phyloP scores from a whole-genome alignment of 2,113 vertebrate genomes.

The Larimichthys polyactis region DNA sequence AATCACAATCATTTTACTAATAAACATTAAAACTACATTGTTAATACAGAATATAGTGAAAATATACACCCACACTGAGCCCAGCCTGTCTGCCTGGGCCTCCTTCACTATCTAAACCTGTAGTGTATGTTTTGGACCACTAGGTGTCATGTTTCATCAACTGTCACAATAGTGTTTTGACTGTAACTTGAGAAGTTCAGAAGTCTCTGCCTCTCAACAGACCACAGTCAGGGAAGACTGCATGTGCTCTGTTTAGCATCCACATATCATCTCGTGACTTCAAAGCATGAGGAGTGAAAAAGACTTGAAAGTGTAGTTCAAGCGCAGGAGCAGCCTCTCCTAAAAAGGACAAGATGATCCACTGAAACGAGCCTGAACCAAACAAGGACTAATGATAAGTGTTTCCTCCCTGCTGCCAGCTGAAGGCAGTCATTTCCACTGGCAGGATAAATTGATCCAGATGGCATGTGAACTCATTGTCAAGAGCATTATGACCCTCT shows the following conservation, averaged over 20 bases:
- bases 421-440: conserved; percentile 56
- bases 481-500: conserved; percentile 41
- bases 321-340: conserved; percentile 20
- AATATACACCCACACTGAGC: background rate
- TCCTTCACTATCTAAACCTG: conserved; percentile 6
- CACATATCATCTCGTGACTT: conserved; percentile 46
- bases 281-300: conserved; percentile 41
- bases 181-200: conserved; percentile 39
- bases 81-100: background rate
- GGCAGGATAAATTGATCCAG: conserved; percentile 74
- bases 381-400: conserved; percentile 49
- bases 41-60: background rate
- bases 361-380: conserved; percentile 20
- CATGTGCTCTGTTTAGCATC: conserved; percentile 18
- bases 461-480: conserved; percentile 50
- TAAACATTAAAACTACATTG: background rate
- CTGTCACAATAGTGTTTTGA: conserved; percentile 5
- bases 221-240: conserved; percentile 16
- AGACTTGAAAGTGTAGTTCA: background rate
- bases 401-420: conserved; percentile 38
- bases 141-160: conserved; percentile 68
- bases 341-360: conserved; percentile 54
- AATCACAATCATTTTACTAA: background rate
- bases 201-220: background rate
- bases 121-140: conserved; percentile 47